phyloP scores from a whole-genome alignment of 2,113 vertebrate genomes.

The Microtus ochrogaster region DNA sequence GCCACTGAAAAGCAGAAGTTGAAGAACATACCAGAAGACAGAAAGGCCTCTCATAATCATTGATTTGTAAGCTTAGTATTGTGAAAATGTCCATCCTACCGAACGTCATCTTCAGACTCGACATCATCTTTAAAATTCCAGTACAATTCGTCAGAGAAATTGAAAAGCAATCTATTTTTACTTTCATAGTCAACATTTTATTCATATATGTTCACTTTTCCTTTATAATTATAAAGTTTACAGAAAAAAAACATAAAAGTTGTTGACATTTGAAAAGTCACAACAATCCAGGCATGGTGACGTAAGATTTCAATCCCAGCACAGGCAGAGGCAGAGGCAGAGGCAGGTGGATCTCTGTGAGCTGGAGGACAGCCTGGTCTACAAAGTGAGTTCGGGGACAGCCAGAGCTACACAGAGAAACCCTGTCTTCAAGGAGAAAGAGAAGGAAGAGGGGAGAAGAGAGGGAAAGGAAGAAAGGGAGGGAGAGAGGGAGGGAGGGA shows the following conservation, averaged over 20 bases:
- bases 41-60: background rate
- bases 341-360: too few relatives aligned
- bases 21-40: background rate
- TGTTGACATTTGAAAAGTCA: background rate
- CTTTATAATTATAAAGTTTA: background rate
- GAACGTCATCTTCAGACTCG: background rate
- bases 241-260: background rate
- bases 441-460: too few relatives aligned
- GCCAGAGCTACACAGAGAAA: too few relatives aligned
- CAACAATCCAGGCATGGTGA: background rate
- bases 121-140: background rate
- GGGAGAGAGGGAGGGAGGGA: too few relatives aligned
- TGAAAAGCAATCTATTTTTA: background rate
- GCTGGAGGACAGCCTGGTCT: too few relatives aligned
- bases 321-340: background rate
- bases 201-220: background rate
- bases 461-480: too few relatives aligned
- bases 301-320: background rate
- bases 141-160: background rate
- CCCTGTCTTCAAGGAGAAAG: too few relatives aligned
- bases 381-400: too few relatives aligned
- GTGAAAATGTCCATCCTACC: background rate
- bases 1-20: background rate
- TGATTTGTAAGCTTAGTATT: background rate
- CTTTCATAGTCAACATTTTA: background rate